Conservation (phyloP, 2,888 invertebrate species). For the Sussaba pulchella region DNA sequence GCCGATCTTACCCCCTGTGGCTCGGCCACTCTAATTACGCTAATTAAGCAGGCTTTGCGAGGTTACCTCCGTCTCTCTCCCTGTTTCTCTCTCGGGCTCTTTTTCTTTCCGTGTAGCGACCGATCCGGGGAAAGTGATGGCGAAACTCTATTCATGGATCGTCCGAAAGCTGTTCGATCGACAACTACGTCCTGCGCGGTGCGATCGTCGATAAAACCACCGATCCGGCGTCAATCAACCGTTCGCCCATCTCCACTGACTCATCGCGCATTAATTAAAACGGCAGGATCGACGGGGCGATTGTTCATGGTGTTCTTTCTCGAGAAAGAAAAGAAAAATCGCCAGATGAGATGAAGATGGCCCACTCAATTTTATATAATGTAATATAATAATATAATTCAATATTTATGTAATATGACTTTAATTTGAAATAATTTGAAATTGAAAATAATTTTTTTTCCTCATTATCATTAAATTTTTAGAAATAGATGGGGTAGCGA, state of each 20-base stretch:
- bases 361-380: too few species aligned
- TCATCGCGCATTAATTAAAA: background rate
- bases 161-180: constrained; percentile 5
- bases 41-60: constrained; percentile 57
- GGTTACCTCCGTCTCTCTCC: constrained; percentile 32
- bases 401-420: too few species aligned
- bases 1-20: constrained; percentile 65
- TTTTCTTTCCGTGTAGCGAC: constrained; percentile 2
- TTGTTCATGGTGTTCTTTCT: too few species aligned
- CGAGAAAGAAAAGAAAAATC: too few species aligned
- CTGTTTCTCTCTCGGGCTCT: too few species aligned
- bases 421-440: too few species aligned
- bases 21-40: constrained; percentile 64
- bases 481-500: background rate
- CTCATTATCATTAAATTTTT: too few species aligned
- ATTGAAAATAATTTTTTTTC: too few species aligned
- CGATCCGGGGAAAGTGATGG: constrained; percentile 38
- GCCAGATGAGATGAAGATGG: too few species aligned
- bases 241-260: background rate
- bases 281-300: background rate
- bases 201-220: background rate
- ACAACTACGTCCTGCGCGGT: background rate
- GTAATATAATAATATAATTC: too few species aligned
- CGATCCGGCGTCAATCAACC: background rate
- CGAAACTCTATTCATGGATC: constrained; percentile 30